A percentile compares a stretch with the other conserved stretches of the same genome.
These are phyloP conservation scores for Anarrhichthys ocellatus DNA, from an alignment of 2,113 vertebrate genomes.

Conservation along the genomic window DNA sequence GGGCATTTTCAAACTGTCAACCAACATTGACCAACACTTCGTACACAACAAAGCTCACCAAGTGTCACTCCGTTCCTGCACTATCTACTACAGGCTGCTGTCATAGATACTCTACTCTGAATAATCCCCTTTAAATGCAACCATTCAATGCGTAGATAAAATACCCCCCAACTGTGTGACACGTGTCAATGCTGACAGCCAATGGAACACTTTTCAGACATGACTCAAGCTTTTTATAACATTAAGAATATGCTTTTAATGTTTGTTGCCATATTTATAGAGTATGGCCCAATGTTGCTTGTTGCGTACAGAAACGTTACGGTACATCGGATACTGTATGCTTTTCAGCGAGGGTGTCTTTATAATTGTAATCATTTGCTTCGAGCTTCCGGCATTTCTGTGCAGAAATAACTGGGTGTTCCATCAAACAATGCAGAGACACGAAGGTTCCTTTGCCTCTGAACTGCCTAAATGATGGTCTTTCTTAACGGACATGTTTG, in stretches of 20 bases:
- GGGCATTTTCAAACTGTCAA: not conserved
- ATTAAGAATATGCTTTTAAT: not conserved
- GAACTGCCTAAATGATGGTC: not conserved
- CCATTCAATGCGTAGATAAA: conserved; percentile 10
- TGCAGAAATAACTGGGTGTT: conserved; percentile 4
- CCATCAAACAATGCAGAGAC: conserved; percentile 16
- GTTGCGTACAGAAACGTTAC: not conserved
- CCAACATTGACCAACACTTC: conserved; percentile 29
- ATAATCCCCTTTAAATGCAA: conserved; percentile 39
- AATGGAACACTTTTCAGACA: not conserved
- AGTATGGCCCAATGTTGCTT: not conserved
- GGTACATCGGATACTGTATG: not conserved
- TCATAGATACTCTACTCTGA: conserved; percentile 43
- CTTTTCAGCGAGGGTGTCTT: not conserved
- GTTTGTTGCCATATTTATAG: not conserved
- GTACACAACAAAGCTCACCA: not conserved
- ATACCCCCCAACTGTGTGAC: conserved; percentile 6
- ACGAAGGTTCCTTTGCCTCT: not conserved
- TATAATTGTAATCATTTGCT: not conserved
- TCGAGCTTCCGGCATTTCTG: not conserved
- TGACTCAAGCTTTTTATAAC: not conserved
- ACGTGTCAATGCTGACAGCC: not conserved
- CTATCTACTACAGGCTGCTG: conserved; percentile 31
- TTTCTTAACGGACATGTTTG: not conserved
- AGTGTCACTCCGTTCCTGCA: conserved; percentile 37